A percentile compares a stretch with the other conserved stretches of the same genome.
Evolutionary conservation across 2,797 vertebrate species (phyloP).

Genomic region (Esox lucius): DNA sequence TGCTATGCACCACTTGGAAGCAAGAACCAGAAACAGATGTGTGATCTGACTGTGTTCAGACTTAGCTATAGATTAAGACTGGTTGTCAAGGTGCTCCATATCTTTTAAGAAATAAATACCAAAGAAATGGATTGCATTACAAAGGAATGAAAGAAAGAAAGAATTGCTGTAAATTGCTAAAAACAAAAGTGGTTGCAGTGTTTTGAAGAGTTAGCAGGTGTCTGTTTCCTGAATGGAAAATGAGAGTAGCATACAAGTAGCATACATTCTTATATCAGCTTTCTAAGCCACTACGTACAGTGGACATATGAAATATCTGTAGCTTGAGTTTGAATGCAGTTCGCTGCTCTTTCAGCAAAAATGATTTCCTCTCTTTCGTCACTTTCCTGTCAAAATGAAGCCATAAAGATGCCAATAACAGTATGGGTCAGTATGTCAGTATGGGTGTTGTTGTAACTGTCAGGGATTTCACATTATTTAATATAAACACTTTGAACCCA

Average conservation of each 20-base stretch:
- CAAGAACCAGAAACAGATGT: conserved; percentile 47
- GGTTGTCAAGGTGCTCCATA: neutral
- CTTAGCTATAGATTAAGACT: conserved; percentile 24
- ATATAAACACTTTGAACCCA: conserved; percentile 34
- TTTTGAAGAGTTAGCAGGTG: conserved; percentile 5
- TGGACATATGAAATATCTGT: too few relatives aligned
- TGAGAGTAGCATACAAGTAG: neutral
- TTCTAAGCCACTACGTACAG: too few relatives aligned
- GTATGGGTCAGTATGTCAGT: neutral
- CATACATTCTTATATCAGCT: neutral
- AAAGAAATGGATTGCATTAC: conserved; percentile 9
- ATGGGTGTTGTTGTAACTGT: conserved; percentile 29
- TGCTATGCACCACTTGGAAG: conserved; percentile 30
- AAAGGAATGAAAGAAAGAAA: neutral
- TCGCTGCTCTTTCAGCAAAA: too few relatives aligned
- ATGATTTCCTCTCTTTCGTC: too few relatives aligned
- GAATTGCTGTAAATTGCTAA: neutral
- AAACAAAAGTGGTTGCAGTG: neutral
- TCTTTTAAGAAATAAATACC: conserved; percentile 7
- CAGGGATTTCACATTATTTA: conserved; percentile 9
- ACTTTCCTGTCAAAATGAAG: too few relatives aligned
- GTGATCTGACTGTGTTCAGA: conserved; percentile 28
- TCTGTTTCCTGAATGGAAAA: conserved; percentile 9
- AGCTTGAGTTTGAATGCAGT: too few relatives aligned
- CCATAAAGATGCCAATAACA: too few relatives aligned